phyloP scores from a whole-genome alignment of 2,113 vertebrate genomes.

The Terrapene triunguis region DNA sequence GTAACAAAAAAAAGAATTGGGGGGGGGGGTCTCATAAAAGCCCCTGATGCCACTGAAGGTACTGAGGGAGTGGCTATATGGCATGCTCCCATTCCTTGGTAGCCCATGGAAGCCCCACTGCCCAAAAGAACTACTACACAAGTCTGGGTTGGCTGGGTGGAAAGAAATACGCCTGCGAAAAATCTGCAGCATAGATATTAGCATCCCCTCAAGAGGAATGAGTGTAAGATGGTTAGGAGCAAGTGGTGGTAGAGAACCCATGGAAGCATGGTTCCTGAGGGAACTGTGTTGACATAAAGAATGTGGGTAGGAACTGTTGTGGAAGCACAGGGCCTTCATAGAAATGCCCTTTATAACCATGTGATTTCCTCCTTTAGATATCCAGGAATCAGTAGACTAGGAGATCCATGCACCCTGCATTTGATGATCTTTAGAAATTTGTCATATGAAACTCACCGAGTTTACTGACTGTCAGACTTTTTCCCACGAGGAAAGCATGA shows the following conservation, averaged over 20 bases:
- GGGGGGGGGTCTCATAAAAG: not conserved
- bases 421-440: not conserved
- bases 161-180: not conserved
- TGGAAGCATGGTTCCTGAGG: not conserved
- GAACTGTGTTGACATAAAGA: not conserved
- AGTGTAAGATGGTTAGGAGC: not conserved
- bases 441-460: not conserved
- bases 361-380: not conserved
- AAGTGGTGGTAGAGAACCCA: not conserved
- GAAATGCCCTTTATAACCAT: not conserved
- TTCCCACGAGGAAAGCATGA: not conserved
- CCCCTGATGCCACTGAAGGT: not conserved
- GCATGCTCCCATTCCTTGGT: not conserved
- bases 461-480: not conserved
- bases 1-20: not conserved
- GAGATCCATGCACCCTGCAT: accelerated
- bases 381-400: accelerated
- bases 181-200: not conserved
- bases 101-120: not conserved
- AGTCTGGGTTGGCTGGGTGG: not conserved
- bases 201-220: not conserved
- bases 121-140: not conserved
- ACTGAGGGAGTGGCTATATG: accelerated
- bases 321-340: not conserved
- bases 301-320: not conserved